These are phyloP conservation scores for Helogale parvula DNA, from an alignment of 2,113 vertebrate species.

Conservation along the genomic window DNA sequence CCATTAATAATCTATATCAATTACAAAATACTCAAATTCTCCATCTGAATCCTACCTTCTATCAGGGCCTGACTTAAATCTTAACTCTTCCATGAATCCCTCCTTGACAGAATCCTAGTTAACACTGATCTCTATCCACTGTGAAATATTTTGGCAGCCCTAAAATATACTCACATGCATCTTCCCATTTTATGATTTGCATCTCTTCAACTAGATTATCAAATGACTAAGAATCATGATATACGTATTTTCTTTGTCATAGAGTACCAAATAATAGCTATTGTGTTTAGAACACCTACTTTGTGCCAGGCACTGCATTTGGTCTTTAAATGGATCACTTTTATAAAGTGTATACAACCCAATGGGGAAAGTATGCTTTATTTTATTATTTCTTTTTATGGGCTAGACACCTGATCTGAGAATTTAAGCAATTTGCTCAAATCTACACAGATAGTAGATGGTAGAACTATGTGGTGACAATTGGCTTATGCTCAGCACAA, in stretches of 20 bases:
- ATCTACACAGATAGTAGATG: not conserved
- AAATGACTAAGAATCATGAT: not conserved
- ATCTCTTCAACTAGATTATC: not conserved
- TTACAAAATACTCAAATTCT: not conserved
- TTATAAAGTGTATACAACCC: not conserved
- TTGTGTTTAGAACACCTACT: not conserved
- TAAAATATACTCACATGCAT: not conserved
- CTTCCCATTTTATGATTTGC: not conserved
- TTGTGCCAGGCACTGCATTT: not conserved
- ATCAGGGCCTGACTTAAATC: not conserved
- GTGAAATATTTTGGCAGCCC: constrained; percentile 8
- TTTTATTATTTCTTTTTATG: not conserved
- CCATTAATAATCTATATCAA: not conserved
- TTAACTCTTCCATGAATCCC: not conserved
- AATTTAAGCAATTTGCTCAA: not conserved
- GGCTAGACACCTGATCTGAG: not conserved
- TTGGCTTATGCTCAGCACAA: not conserved
- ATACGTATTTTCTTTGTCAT: not conserved
- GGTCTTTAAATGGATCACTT: not conserved
- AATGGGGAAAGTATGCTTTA: not conserved
- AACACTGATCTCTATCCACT: not conserved
- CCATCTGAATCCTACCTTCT: not conserved
- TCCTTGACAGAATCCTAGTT: not conserved
- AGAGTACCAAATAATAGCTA: not conserved
- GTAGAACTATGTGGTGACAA: not conserved